Percentiles rank a stretch among this genome's conserved stretches.
Evolutionary conservation across 2,888 invertebrate species (phyloP).

Genomic region (Hemithea aestivaria): DNA sequence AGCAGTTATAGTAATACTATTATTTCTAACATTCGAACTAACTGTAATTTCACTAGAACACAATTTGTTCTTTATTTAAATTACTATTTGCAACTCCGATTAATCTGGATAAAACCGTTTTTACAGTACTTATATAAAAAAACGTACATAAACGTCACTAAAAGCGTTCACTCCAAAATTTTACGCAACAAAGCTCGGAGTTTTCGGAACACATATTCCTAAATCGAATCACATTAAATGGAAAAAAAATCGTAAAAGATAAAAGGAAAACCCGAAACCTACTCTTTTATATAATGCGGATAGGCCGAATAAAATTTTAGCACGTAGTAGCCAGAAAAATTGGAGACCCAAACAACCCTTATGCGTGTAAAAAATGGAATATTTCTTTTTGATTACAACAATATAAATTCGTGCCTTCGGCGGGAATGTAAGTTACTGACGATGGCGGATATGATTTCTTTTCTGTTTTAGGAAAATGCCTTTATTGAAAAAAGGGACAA

Average conservation of each 20-base stretch:
- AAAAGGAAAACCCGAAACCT: conserved; percentile 40
- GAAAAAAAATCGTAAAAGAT: conserved; percentile 29
- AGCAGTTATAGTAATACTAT: too few relatives aligned
- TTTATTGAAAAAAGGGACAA: too few relatives aligned
- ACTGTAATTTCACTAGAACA: too few relatives aligned
- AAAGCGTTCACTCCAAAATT: background rate
- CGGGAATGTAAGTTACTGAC: conserved; percentile 29
- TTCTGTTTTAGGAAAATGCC: too few relatives aligned
- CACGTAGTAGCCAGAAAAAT: conserved; percentile 63
- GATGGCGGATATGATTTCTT: conserved; percentile 12
- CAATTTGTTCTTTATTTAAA: too few relatives aligned
- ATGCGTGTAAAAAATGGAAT: conserved; percentile 66
- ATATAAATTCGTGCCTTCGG: conserved; percentile 68
- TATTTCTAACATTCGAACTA: too few relatives aligned
- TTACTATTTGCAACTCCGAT: too few relatives aligned
- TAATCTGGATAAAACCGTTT: too few relatives aligned
- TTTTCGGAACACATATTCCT: conserved; percentile 8
- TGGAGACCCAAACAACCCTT: conserved; percentile 65
- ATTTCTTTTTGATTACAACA: conserved; percentile 79
- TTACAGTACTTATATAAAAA: too few relatives aligned
- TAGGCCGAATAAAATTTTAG: conserved; percentile 75
- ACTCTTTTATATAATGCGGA: conserved; percentile 69
- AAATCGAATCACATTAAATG: conserved; percentile 21
- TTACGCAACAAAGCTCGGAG: background rate
- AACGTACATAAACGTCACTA: background rate